Conservation (phyloP, 2,797 vertebrate species). For the Manis pentadactyla region DNA sequence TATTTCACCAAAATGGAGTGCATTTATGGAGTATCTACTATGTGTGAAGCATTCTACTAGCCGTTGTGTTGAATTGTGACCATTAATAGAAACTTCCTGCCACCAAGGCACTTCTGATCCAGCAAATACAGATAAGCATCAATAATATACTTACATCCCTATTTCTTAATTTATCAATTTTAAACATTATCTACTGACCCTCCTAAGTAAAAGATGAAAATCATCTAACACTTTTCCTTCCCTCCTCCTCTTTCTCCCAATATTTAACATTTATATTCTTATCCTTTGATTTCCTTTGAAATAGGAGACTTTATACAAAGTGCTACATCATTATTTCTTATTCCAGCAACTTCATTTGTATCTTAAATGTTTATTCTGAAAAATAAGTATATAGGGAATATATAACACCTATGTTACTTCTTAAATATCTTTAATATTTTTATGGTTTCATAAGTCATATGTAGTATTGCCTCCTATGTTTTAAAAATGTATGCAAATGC, state of each 20-base stretch:
- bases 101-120: background rate
- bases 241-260: background rate
- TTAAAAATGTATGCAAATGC: background rate
- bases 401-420: background rate
- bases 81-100: background rate
- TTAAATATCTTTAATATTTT: background rate
- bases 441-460: background rate
- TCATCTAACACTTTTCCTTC: background rate
- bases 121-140: no score
- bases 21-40: background rate
- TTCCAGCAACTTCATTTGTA: background rate
- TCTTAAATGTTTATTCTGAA: conserved; percentile 48
- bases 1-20: background rate
- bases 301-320: background rate
- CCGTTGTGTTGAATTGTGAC: background rate
- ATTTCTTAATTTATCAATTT: conserved; percentile 22
- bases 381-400: background rate
- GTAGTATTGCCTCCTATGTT: background rate
- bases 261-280: conserved; percentile 22
- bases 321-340: background rate
- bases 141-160: background rate
- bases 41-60: background rate
- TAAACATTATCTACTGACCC: conserved; percentile 13
- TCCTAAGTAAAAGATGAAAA: conserved; percentile 2
- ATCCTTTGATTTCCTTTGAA: conserved; percentile 8